Evolutionary conservation across 1,140 invertebrate genomes (phyloP), one percentile per base, ranked within the genome.

Genomic region (Nylanderia fulva): DNA sequence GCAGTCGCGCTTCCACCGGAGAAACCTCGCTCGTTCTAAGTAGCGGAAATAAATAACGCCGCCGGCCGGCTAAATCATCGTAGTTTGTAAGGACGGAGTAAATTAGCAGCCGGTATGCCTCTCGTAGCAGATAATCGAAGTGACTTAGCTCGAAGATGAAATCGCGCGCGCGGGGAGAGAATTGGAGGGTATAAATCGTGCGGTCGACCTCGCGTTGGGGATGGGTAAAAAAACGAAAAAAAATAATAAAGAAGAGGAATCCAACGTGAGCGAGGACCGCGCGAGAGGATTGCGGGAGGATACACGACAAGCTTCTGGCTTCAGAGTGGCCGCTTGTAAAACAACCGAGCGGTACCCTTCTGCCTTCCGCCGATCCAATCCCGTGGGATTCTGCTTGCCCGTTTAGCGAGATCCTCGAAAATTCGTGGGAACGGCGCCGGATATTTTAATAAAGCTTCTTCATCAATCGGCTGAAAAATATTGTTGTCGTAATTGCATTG

Each of bases 261-360:
- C 88, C 86, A 71, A 71, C 80, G 76, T 68, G 87, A 86, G 82
- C 75, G 87, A 89, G 85, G 86, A 90, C 72, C 84, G 86, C 84
- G 86, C 71, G 77, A 77, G 84, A 76, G 84, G 85, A 76, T 84
- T 84, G 84, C 71, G 83, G 77, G 87, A 88, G 89, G 84, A 89
- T 86, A 87, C 86, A 86, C 86, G 88, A 92, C 90, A 91, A 92
- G 90, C 90, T 92, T 91, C 91, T 92, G 90, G 88, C 91, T 91
- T 92, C 83, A 76, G 79, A 91, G 90, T 91, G 91, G 89, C 69
- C 88, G 84, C 91, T 92, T 92, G 91, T 92, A 92, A 91, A 92
- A 92, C 91, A 92, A 91, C 86, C 80, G 87, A 86, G 90, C 88
- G 90, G 88, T 89, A 86, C 85, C 90, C 87, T 91, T 89, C 88